Percentiles rank a stretch among this genome's conserved stretches.
These are phyloP conservation scores for Lordiphosa stackelbergi DNA, from an alignment of 1,140 invertebrate species.

Conservation along the genomic window DNA sequence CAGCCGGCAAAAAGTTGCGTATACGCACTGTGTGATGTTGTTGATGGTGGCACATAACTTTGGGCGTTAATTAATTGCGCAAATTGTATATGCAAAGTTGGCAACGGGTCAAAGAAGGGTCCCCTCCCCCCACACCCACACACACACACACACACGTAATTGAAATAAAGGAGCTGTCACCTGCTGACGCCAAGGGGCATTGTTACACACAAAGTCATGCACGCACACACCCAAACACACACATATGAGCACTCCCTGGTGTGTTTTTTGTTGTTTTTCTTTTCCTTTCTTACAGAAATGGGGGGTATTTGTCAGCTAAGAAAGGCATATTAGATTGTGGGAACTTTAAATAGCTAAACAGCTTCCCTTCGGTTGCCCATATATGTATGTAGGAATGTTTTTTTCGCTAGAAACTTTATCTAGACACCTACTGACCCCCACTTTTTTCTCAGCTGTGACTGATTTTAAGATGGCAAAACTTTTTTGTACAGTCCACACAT, in stretches of 20 bases:
- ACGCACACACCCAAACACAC: no score
- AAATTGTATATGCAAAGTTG: no score
- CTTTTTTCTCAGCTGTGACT: no score
- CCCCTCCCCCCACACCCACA: not conserved
- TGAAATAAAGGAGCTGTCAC: constrained; percentile 43
- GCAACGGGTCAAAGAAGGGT: no score
- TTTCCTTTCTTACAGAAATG: not conserved
- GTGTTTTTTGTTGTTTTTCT: not conserved
- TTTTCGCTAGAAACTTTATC: no score
- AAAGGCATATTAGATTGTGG: constrained; percentile 1
- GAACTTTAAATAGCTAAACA: no score
- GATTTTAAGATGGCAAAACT: no score
- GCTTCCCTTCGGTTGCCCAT: no score
- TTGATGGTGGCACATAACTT: constrained; percentile 12
- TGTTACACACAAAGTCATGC: constrained; percentile 12
- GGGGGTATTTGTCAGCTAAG: not conserved
- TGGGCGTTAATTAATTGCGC: constrained; percentile 40
- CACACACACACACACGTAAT: constrained; percentile 24
- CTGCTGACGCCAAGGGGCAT: constrained; percentile 16
- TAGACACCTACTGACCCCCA: no score
- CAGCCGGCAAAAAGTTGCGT: constrained; percentile 13
- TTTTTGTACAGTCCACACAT: no score
- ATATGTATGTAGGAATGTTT: no score
- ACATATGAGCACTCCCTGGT: constrained; percentile 4
- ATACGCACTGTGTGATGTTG: no score